These are phyloP conservation scores for Petrocephalus zakoni DNA, from an alignment of 2,113 vertebrate species.

Conservation along the genomic window DNA sequence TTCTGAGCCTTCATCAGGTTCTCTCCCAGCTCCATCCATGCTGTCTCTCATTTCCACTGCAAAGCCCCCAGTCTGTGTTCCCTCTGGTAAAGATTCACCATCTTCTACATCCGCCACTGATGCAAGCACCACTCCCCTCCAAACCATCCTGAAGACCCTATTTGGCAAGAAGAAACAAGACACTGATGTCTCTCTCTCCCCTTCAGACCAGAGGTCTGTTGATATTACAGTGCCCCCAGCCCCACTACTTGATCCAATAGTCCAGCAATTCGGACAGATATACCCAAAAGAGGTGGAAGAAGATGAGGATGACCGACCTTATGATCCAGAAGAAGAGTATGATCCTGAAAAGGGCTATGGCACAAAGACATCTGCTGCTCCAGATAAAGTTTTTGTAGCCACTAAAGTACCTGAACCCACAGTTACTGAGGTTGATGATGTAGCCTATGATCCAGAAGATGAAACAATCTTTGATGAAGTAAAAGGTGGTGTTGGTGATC, in stretches of 20 bases:
- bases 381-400: slow-evolving; percentile 39
- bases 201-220: slow-evolving; percentile 48
- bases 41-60: slow-evolving; percentile 66
- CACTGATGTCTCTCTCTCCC: slow-evolving; percentile 63
- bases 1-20: slow-evolving; percentile 49
- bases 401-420: slow-evolving; percentile 46
- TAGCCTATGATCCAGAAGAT: slow-evolving; percentile 94
- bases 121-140: slow-evolving; percentile 67
- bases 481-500: slow-evolving; percentile 65
- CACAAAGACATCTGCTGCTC: slow-evolving; percentile 48
- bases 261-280: slow-evolving; percentile 82
- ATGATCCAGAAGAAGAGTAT: slow-evolving; percentile 96
- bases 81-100: slow-evolving; percentile 43
- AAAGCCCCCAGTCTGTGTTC: slow-evolving; percentile 51
- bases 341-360: slow-evolving; percentile 70
- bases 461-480: slow-evolving; percentile 93
- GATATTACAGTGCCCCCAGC: slow-evolving; percentile 50
- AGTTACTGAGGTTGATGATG: slow-evolving; percentile 65
- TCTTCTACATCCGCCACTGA: slow-evolving; percentile 35
- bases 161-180: slow-evolving; percentile 85
- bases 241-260: slow-evolving; percentile 81
- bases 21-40: slow-evolving; percentile 54
- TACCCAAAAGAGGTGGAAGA: slow-evolving; percentile 70
- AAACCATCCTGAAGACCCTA: slow-evolving; percentile 89
- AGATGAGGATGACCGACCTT: slow-evolving; percentile 85